Base-by-base conservation (phyloP, 2,113 vertebrate genomes). In the Eurystomus gularis region DNA sequence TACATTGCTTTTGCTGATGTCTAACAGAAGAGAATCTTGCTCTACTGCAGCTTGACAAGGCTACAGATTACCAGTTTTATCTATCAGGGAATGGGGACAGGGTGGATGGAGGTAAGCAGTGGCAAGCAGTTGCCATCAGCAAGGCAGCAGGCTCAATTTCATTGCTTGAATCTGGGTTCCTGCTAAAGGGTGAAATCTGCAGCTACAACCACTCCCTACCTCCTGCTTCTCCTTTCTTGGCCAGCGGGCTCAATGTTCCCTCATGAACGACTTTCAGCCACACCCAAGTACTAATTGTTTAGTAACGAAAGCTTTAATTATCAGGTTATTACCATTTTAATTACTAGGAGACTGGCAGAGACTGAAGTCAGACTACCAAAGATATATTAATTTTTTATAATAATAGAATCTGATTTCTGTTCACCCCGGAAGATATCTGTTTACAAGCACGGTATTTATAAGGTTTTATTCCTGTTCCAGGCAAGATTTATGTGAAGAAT, bases 221-320 rank as follows among this genome's bases (percentile, higher is more conserved):
- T 86, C 48, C 21, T 64, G 3, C 16, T 64, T 66, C 40, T 79
- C 15, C 20, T 52, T 68, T 88, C 72, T 46, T 69, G 37, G n/a
- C 86, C 3, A 0, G 16, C 90, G 39, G 60, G 33, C 69, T 75
- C 51, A 19, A 0, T 76, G 39, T 25, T 95, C 60, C 33, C 11
- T 57, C 37, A 10, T 15, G 57, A 89, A 57, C 66, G 26, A 57
- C 55, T 83, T 92, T 49, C 29, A 61, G 83, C 44, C 73, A 24
- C 80, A 69, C 76, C 79, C 71, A 78, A 70, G 25, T 88, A 69
- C 86, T 95, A 96, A 96, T 93, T 93, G 80, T 76, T 93, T 72
- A 35, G 92, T 79, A 95, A 94, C 2, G 60, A 93, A 88, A 93
- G 51, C 57, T 49, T 75, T 95, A 92, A 92, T 97, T 88, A 65